A percentile compares a stretch with the other conserved stretches of the same genome.
These are phyloP conservation scores for Lethrus apterus DNA, from an alignment of 1,140 invertebrate species.

Conservation along the genomic window DNA sequence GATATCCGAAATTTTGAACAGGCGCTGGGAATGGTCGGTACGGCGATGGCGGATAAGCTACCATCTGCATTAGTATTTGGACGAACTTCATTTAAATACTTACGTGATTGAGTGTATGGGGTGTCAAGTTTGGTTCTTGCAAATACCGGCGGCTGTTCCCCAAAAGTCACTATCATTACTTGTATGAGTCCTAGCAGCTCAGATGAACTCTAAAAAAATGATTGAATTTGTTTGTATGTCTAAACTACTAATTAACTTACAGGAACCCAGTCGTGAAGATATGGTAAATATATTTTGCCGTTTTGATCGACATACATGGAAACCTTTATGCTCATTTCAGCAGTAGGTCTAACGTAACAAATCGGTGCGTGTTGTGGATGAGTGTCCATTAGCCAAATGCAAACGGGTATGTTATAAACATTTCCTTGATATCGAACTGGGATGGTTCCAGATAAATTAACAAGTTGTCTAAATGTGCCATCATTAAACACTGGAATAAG, in stretches of 20 bases:
- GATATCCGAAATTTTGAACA: not conserved
- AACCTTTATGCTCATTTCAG: constrained; percentile 91
- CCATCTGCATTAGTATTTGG: too few species aligned
- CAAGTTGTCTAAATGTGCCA: constrained; percentile 72
- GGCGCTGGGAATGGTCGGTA: constrained; percentile 2
- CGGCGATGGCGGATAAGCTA: too few species aligned
- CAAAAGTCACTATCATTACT: constrained; percentile 88
- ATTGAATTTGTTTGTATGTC: not conserved
- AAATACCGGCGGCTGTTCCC: constrained; percentile 92
- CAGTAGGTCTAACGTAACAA: constrained; percentile 93
- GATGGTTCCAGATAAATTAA: constrained; percentile 86
- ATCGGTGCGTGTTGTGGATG: constrained; percentile 97
- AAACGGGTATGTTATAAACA: constrained; percentile 93
- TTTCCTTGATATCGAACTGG: constrained; percentile 86
- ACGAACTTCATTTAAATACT: constrained; percentile 20
- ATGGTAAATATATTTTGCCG: constrained; percentile 95
- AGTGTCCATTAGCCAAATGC: constrained; percentile 93
- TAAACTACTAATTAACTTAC: constrained; percentile 46
- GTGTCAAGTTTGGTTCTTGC: constrained; percentile 53
- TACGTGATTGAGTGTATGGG: constrained; percentile 58
- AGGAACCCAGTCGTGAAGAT: constrained; percentile 90
- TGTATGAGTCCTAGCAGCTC: constrained; percentile 82
- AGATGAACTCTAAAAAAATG: constrained; percentile 59
- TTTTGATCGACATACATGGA: constrained; percentile 91
- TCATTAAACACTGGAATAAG: constrained; percentile 77